Conservation (phyloP, 2,113 vertebrate species). For the Paramisgurnus dabryanus region DNA sequence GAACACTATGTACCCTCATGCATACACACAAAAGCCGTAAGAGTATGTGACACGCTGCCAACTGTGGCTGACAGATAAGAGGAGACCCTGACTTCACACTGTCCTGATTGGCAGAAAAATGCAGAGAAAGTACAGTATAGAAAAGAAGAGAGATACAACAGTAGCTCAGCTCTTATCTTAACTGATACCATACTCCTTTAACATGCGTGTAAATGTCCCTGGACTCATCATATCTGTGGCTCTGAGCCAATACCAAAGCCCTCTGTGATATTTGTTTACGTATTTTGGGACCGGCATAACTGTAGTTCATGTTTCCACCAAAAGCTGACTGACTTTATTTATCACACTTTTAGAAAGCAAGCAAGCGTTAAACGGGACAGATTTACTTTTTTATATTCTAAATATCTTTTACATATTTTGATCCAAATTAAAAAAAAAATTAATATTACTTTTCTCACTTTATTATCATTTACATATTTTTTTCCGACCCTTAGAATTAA, state of each 20-base stretch:
- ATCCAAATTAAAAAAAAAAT: too few species aligned
- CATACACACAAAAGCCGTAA: conserved; percentile 41
- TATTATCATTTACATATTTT: not conserved
- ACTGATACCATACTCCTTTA: conserved; percentile 52
- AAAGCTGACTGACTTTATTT: not conserved
- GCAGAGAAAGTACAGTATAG: conserved; percentile 42
- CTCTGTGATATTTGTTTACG: conserved; percentile 7
- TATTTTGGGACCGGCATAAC: not conserved
- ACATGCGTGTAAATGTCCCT: conserved; percentile 39
- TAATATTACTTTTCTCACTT: too few species aligned
- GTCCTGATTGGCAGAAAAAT: conserved; percentile 51
- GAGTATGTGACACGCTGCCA: conserved; percentile 52
- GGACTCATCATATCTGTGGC: conserved; percentile 17
- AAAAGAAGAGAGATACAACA: not conserved
- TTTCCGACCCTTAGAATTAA: not conserved
- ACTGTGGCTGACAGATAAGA: conserved; percentile 66
- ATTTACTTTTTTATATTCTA: too few species aligned
- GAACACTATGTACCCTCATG: conserved; percentile 33
- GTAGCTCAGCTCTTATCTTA: conserved; percentile 58
- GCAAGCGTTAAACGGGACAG: too few species aligned
- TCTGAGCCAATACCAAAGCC: not conserved
- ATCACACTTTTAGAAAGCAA: not conserved
- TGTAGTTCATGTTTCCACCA: not conserved
- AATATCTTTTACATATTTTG: too few species aligned
- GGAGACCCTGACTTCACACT: conserved; percentile 46